Evolutionary conservation across 1,140 invertebrate genomes (phyloP).

Genomic region (Tetramorium simillimum): DNA sequence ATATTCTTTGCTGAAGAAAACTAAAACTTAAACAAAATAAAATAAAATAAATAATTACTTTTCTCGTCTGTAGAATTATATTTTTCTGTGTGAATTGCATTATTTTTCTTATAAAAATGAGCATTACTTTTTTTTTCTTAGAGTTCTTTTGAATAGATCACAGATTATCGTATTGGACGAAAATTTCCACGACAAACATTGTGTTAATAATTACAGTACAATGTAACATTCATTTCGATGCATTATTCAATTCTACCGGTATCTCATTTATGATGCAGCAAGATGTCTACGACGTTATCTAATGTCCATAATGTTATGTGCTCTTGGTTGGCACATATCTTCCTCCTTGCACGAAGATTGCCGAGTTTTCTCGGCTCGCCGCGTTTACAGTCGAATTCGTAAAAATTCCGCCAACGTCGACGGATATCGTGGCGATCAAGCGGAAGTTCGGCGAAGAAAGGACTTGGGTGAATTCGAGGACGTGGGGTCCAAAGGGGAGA

Average conservation of each 20-base stretch:
- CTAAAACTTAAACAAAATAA: too few species aligned
- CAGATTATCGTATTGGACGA: background rate
- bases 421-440: slow-evolving; percentile 47
- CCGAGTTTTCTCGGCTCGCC: slow-evolving; percentile 3
- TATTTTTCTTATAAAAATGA: background rate
- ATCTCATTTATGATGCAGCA: background rate
- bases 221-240: background rate
- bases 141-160: background rate
- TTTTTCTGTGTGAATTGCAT: background rate
- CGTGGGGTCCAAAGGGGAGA: slow-evolving; percentile 46
- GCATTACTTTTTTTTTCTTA: background rate
- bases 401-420: slow-evolving; percentile 32
- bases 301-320: background rate
- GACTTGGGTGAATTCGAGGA: slow-evolving; percentile 59
- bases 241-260: background rate
- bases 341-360: background rate
- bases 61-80: too few species aligned
- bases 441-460: slow-evolving; percentile 43
- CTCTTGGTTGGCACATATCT: background rate
- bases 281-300: background rate
- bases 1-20: too few species aligned
- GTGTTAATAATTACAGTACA: background rate
- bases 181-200: background rate
- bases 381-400: slow-evolving; percentile 42
- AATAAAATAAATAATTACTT: too few species aligned